Evolutionary conservation across 2,113 vertebrate species (phyloP).

Genomic region (Octodon degus): DNA sequence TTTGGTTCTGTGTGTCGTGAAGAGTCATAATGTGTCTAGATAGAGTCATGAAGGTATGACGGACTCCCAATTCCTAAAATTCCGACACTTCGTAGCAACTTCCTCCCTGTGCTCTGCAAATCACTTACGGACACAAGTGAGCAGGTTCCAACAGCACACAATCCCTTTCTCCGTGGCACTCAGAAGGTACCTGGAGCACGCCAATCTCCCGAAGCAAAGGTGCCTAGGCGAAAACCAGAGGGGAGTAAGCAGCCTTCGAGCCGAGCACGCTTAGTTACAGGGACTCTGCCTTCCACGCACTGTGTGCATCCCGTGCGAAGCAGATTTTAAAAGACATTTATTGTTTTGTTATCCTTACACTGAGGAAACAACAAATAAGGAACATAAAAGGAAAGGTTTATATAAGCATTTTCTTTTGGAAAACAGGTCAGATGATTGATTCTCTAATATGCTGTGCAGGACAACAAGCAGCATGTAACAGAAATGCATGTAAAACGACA

Average conservation of each 20-base stretch:
- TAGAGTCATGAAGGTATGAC: not conserved
- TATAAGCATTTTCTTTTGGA: not conserved
- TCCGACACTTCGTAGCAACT: not conserved
- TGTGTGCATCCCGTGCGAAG: not conserved
- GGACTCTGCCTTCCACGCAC: rapidly evolving
- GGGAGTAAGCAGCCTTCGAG: not conserved
- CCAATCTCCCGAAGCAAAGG: constrained; percentile 94
- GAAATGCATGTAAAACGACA: not conserved
- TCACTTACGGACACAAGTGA: constrained; percentile 93
- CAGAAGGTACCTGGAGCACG: constrained; percentile 95
- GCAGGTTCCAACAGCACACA: constrained; percentile 98
- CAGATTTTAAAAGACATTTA: not conserved
- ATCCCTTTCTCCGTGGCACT: constrained; percentile 89
- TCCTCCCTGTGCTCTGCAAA: not conserved
- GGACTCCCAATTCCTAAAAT: not conserved
- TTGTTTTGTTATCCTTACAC: not conserved
- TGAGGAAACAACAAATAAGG: not conserved
- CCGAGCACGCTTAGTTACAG: not conserved
- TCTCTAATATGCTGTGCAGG: not conserved
- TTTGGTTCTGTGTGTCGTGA: not conserved
- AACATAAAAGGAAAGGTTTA: not conserved
- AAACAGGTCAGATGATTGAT: not conserved
- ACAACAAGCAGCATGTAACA: not conserved
- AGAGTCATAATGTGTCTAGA: not conserved
- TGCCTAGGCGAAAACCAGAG: constrained; percentile 86